Evolutionary conservation across 2,113 vertebrate species (phyloP), one percentile per base, ranked within the genome.

Genomic region (Forbesichthys papilliferus): DNA sequence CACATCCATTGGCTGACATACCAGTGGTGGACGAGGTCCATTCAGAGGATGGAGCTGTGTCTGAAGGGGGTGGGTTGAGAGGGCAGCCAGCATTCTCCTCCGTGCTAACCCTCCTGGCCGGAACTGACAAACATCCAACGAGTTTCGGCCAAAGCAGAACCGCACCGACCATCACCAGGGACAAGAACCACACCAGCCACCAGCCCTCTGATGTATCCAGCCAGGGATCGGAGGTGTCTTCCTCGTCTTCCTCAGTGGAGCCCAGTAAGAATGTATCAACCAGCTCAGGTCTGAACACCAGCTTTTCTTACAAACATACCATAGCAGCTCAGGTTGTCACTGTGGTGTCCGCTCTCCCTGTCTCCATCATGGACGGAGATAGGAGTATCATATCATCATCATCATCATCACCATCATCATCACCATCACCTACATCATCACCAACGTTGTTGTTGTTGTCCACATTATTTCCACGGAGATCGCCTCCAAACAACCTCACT

Each of bases 271-370:
- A 80, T 87, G 67, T 65, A 71, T 82, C 88, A 16, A 78, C 89
- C 62, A 72, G 79, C 82, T 92, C 96, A 98, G 96, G 97, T 98
- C 93, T 95, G 95, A 91, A 84, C 87, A 85, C 64, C 64, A 86
- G 86, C 78, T 88, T 86, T 91, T 92, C 47, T 73, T 42, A 63
- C 27, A 75, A 75, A 47, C 57, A 70, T 11, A 52, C 8, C 33
- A 58, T 33, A 69, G 49, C 20, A 9, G 54, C 60, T 66, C 75
- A 88, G 71, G 79, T 81, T 85, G 84, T 65, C 64, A 53, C 10
- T 14, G 18, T 57, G 36, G 20, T 61, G 73, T 68, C 47, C 3
- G 48, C 65, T 42, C 59, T 60, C 54, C 63, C 62, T 12, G 48
- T 5, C 76, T 72, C 61, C 16, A 73, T 83, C 3, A 63, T 57